phyloP scores from a whole-genome alignment of 2,113 vertebrate genomes.

The Oenanthe melanoleuca region DNA sequence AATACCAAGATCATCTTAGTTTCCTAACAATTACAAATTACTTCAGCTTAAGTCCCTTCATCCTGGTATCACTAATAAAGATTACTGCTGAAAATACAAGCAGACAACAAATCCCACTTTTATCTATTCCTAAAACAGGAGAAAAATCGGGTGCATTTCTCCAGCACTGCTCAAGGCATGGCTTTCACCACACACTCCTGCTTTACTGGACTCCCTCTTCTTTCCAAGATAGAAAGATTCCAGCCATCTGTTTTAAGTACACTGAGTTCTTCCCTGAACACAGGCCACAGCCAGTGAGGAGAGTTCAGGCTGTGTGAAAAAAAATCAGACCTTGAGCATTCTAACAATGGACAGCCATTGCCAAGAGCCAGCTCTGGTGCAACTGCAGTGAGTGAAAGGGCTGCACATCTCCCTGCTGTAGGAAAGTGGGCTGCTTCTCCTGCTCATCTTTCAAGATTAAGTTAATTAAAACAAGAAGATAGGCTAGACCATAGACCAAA shows the following conservation, averaged over 20 bases:
- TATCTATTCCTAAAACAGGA: background rate
- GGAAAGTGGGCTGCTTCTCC: background rate
- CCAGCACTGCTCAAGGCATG: background rate
- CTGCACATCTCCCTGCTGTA: too few relatives aligned
- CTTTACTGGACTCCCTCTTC: background rate
- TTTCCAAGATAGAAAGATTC: background rate
- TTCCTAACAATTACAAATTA: background rate
- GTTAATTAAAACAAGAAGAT: background rate
- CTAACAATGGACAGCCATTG: fast-evolving
- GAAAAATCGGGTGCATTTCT: background rate
- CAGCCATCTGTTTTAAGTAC: background rate
- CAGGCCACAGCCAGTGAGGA: background rate
- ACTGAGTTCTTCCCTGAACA: background rate
- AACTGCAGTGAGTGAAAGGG: background rate
- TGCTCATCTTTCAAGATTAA: background rate
- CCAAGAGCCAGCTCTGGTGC: background rate
- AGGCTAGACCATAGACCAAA: background rate
- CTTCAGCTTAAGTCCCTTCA: background rate
- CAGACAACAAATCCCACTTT: background rate
- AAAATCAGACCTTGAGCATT: background rate
- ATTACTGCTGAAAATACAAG: background rate
- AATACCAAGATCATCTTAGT: too few relatives aligned
- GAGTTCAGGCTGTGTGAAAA: background rate
- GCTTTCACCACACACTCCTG: background rate
- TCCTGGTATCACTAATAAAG: background rate